Evolutionary conservation across 2,797 vertebrate species (phyloP).

Genomic region (Danio jaintianensis): DNA sequence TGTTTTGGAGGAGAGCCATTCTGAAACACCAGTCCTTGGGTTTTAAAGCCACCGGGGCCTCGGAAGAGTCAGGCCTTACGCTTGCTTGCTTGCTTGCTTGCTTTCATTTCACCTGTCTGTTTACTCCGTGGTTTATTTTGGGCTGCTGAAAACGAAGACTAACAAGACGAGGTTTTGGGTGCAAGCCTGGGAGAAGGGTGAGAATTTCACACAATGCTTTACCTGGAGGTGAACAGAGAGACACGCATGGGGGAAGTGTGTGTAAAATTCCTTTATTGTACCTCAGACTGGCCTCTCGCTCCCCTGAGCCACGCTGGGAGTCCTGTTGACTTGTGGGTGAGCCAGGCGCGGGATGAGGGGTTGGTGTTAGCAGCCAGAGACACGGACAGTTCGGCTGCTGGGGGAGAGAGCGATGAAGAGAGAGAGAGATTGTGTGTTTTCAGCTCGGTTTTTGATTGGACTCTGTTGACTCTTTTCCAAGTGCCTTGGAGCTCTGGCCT

Average conservation of each 20-base stretch:
- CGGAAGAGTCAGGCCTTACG: conserved; percentile 70
- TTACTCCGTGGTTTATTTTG: conserved; percentile 56
- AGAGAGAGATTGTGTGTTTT: conserved; percentile 57
- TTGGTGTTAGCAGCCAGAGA: conserved; percentile 50
- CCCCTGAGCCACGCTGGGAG: conserved; percentile 48
- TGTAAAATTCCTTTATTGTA: conserved; percentile 46
- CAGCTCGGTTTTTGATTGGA: conserved; percentile 72
- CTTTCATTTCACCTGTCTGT: conserved; percentile 63
- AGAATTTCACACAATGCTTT: conserved; percentile 53
- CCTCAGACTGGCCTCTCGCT: conserved; percentile 35
- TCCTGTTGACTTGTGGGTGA: conserved; percentile 41
- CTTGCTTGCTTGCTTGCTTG: conserved; percentile 48
- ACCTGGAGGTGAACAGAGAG: conserved; percentile 38
- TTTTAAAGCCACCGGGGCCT: conserved; percentile 71
- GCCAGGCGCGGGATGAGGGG: not conserved
- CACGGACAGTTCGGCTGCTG: conserved; percentile 46
- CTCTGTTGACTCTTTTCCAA: conserved; percentile 86
- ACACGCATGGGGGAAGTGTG: conserved; percentile 30
- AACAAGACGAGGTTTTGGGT: conserved; percentile 43
- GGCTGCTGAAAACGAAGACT: conserved; percentile 55
- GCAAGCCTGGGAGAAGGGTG: conserved; percentile 39
- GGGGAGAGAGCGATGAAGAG: conserved; percentile 13
- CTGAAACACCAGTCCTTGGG: conserved; percentile 83
- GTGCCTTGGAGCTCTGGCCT: conserved; percentile 90
- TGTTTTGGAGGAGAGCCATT: conserved; percentile 95